Conservation (phyloP, 2,113 vertebrate genomes). For the Tringa solitaria region DNA sequence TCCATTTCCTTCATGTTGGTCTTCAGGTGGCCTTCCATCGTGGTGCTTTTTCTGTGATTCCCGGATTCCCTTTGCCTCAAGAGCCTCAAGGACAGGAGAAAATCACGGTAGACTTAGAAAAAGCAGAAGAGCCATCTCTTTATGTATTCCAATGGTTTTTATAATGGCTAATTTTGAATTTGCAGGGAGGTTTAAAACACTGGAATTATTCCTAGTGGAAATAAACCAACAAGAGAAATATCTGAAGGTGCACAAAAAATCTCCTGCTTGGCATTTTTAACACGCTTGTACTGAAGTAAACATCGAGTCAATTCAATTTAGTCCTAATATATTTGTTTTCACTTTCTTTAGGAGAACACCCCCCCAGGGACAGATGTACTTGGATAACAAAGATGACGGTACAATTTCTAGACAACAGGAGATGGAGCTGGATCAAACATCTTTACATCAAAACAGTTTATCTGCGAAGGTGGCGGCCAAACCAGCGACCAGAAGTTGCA, state of each 20-base stretch:
- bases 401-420: conserved; percentile 71
- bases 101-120: not conserved
- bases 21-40: no score
- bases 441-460: conserved; percentile 63
- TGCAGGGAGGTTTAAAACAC: not conserved
- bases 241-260: not conserved
- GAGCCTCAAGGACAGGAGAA: not conserved
- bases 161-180: not conserved
- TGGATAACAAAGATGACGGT: conserved; percentile 79
- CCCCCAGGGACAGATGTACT: conserved; percentile 75
- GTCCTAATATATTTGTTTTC: conserved; percentile 14
- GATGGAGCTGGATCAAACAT: conserved; percentile 78
- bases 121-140: not conserved
- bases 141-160: not conserved
- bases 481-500: conserved; percentile 71
- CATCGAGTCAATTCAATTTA: not conserved
- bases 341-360: conserved; percentile 22
- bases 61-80: no score
- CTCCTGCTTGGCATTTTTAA: not conserved
- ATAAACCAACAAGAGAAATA: not conserved
- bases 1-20: no score
- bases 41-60: no score
- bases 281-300: not conserved
- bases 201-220: not conserved
- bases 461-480: conserved; percentile 62